Evolutionary conservation across 2,113 vertebrate species (phyloP), one percentile per base, ranked within the genome.

Genomic region (Eulemur macaco): DNA sequence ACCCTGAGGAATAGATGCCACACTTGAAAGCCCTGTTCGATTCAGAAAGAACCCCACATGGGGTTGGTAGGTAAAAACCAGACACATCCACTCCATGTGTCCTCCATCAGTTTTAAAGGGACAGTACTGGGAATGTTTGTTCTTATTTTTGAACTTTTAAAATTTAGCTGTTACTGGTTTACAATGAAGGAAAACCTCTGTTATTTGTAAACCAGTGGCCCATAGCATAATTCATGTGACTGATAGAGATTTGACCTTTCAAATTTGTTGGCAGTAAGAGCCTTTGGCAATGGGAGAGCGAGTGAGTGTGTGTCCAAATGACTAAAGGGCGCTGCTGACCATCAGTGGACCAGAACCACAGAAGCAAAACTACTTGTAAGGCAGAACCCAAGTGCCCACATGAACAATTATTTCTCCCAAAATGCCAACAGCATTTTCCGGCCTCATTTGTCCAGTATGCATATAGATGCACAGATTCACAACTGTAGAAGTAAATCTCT

Each of bases 401-500:
- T 34, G 52, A 64, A 82, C 47, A 60, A 52, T 4, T 14, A 1
- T 66, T 27, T 80, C 64, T 45, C 66, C 39, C 2, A 14, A 86
- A 87, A 60, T 37, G 27, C 85, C 76, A 25, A 13, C 1, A 29
- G 37, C 23, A 21, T 52, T 77, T n/a, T 2, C 7, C 47, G 50
- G 37, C 15, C 14, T 71, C 42, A 6, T 88, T 71, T 89, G 23
- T 76, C 54, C 64, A 39, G 12, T 54, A 18, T 78, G 12, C 34
- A 27, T 21, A 37, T 15, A 68, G 29, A n/a, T 45, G 15, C 27
- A n/a, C 42, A 50, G 27, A 91, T 76, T 18, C 74, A 10, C 25
- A 29, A 71, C 20, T n/a, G 78, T 80, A 37, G 37, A 90, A 92
- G 15, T 88, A 83, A 80, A 74, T 84, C 42, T 69, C 56, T 39